Evolutionary conservation across 2,888 invertebrate species (phyloP).

Genomic region (Callimorpha dominula): DNA sequence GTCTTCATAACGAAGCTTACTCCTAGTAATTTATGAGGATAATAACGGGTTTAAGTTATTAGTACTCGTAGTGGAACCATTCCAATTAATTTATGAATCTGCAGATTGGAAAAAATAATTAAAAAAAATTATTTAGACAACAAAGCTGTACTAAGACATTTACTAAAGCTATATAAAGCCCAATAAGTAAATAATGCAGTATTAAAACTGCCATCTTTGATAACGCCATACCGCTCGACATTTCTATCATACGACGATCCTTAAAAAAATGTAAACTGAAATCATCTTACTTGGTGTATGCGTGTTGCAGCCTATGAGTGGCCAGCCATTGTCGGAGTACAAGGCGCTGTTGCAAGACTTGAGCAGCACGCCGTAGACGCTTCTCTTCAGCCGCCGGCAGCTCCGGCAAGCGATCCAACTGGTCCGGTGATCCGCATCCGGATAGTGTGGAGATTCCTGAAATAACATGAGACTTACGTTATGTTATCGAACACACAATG

Average conservation of each 20-base stretch:
- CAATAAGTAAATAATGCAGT: neutral
- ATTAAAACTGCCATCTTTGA: neutral
- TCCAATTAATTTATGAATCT: neutral
- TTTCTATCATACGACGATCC: neutral
- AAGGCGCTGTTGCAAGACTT: slow-evolving; percentile 93
- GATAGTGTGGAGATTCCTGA: slow-evolving; percentile 94
- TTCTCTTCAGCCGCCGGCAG: slow-evolving; percentile 94
- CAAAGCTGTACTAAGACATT: no score
- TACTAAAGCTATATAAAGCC: neutral
- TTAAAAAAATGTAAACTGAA: neutral
- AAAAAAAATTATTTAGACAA: no score
- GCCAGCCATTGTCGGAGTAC: slow-evolving; percentile 95
- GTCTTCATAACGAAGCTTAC: neutral
- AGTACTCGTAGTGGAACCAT: neutral
- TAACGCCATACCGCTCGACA: neutral
- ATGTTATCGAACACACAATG: no score
- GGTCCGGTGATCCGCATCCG: slow-evolving; percentile 92
- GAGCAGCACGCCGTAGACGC: slow-evolving; percentile 93
- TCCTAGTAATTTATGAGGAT: neutral
- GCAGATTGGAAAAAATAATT: no score
- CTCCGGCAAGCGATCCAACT: slow-evolving; percentile 91
- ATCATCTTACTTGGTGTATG: slow-evolving; percentile 88
- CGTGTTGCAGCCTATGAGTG: slow-evolving; percentile 90
- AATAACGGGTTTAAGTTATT: neutral
- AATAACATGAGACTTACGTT: slow-evolving; percentile 22